These are phyloP conservation scores for Danio albolineatus DNA, from an alignment of 2,797 vertebrate genomes.

Conservation along the genomic window DNA sequence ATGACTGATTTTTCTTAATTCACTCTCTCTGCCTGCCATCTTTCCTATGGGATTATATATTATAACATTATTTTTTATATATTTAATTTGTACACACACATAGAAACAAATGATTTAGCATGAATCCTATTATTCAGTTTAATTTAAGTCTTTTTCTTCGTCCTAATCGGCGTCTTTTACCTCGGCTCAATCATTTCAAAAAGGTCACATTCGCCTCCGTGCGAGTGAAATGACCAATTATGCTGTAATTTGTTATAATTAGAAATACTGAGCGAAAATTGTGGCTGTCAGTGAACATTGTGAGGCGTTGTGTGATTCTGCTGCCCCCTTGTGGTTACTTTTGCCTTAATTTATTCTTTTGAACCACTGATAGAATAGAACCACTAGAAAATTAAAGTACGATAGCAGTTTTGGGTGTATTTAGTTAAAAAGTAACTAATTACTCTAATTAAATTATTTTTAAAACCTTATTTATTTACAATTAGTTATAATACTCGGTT, in stretches of 20 bases:
- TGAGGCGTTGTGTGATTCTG: neutral
- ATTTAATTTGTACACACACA: neutral
- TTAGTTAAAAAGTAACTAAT: too few relatives aligned
- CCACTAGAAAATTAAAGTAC: too few relatives aligned
- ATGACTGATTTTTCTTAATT: neutral
- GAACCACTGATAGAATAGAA: too few relatives aligned
- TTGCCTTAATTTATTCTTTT: neutral
- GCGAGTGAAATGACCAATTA: conserved; percentile 22
- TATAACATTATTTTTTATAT: neutral
- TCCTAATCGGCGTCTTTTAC: neutral
- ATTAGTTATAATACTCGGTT: too few relatives aligned
- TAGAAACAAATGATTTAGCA: neutral
- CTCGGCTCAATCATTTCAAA: conserved; percentile 10
- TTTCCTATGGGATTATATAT: neutral
- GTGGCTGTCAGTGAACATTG: neutral
- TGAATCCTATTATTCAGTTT: neutral
- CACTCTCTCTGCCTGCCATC: neutral
- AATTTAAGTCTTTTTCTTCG: neutral
- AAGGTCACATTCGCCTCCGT: conserved; percentile 19
- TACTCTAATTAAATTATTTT: too few relatives aligned
- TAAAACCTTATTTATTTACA: too few relatives aligned
- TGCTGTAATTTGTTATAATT: conserved; percentile 21
- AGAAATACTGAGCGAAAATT: conserved; percentile 13
- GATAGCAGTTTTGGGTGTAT: too few relatives aligned
- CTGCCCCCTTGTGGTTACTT: conserved; percentile 21